phyloP scores from a whole-genome alignment of 2,888 invertebrate species.

The Pomacea canaliculata region DNA sequence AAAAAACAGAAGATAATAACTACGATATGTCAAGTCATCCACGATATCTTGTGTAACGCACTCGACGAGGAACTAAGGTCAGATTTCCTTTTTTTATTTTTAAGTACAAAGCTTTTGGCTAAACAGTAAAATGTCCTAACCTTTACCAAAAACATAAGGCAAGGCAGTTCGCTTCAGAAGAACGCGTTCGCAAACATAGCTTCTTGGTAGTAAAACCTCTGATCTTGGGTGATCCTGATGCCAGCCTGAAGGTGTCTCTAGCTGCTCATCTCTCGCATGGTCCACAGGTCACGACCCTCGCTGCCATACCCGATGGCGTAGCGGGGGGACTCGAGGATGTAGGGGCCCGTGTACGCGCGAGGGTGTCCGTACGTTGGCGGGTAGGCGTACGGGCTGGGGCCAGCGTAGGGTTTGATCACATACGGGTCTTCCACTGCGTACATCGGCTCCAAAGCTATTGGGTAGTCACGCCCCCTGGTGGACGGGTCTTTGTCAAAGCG shows the following conservation, averaged over 20 bases:
- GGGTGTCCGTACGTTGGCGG: slow-evolving; percentile 2
- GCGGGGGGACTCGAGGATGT: slow-evolving; percentile 13
- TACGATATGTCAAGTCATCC: no score
- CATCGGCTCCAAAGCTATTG: slow-evolving; percentile 38
- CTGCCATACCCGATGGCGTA: slow-evolving; percentile 30
- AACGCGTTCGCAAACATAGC: no score
- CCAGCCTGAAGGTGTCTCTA: neutral
- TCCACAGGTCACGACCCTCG: slow-evolving; percentile 32
- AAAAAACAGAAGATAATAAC: no score
- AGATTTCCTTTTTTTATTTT: no score
- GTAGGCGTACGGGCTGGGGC: slow-evolving; percentile 28
- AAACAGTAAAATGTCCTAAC: no score
- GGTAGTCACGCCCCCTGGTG: slow-evolving; percentile 31
- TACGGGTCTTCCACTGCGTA: slow-evolving; percentile 36
- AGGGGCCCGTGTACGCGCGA: neutral
- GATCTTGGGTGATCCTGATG: no score
- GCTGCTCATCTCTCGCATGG: slow-evolving; percentile 31
- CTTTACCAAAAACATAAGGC: no score
- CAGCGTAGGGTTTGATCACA: slow-evolving; percentile 29
- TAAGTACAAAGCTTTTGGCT: no score
- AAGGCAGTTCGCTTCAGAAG: no score
- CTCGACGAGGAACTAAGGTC: no score
- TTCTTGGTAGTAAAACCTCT: no score
- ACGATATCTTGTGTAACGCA: no score
- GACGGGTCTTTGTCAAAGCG: slow-evolving; percentile 28